phyloP scores from a whole-genome alignment of 2,797 vertebrate species.

The Cheirogaleus major region DNA sequence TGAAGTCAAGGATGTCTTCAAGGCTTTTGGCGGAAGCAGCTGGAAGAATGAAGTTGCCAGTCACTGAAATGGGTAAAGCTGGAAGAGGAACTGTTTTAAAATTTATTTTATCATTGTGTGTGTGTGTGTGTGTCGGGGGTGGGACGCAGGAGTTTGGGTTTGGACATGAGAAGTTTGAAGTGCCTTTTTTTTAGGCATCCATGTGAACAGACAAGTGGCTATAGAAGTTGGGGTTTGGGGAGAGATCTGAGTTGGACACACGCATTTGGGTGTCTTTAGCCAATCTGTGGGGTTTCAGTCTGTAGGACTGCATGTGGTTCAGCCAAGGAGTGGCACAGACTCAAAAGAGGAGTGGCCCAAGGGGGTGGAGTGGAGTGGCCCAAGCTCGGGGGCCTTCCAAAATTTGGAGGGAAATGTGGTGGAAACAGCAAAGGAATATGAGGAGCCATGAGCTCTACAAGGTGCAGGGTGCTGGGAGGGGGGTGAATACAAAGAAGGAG shows the following conservation, averaged over 20 bases:
- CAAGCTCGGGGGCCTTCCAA: not conserved
- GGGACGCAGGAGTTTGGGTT: not conserved
- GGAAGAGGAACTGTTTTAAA: not conserved
- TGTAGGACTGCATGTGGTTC: fast-evolving
- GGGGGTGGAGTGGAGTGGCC: too few relatives aligned
- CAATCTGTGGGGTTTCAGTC: not conserved
- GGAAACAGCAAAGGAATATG: not conserved
- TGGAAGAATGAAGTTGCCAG: constrained; percentile 6
- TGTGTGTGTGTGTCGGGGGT: not conserved
- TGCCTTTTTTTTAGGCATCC: not conserved
- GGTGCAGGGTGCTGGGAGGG: too few relatives aligned
- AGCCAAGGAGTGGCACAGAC: not conserved
- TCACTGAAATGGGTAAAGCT: not conserved
- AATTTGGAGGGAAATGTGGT: not conserved
- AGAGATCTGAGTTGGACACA: not conserved
- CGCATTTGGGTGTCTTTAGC: too few relatives aligned
- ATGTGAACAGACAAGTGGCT: not conserved
- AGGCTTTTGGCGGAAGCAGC: constrained; percentile 14
- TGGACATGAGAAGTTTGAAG: not conserved
- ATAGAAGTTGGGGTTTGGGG: not conserved
- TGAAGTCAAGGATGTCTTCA: constrained; percentile 30
- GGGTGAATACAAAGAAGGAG: fast-evolving
- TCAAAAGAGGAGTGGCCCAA: not conserved
- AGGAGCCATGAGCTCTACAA: fast-evolving
- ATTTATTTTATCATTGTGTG: not conserved